Percentiles rank a stretch among this genome's conserved stretches.
These are phyloP conservation scores for Gadopsis marmoratus DNA, from an alignment of 2,797 vertebrate species.

Conservation along the genomic window DNA sequence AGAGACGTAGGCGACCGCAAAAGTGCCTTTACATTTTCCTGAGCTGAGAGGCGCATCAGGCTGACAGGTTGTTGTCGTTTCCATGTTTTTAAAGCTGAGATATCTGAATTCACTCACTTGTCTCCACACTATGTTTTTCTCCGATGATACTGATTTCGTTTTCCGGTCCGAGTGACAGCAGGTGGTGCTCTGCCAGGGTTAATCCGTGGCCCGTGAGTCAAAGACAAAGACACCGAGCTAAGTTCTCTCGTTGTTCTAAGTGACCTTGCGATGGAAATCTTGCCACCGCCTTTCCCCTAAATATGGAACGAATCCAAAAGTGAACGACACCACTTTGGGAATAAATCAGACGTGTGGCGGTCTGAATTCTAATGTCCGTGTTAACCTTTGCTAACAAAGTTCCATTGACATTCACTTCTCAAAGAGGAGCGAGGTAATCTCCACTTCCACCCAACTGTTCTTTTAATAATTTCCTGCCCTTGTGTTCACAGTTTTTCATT, in stretches of 20 bases:
- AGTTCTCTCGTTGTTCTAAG: conserved; percentile 28
- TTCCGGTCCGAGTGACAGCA: not conserved
- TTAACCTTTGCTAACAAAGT: conserved; percentile 78
- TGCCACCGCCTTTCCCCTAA: conserved; percentile 23
- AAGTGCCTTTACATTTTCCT: conserved; percentile 47
- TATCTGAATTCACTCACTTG: not conserved
- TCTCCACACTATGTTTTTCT: conserved; percentile 19
- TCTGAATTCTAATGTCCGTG: conserved; percentile 73
- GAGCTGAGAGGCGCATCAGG: conserved; percentile 41
- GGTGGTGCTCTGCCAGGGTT: not conserved
- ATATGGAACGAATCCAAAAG: conserved; percentile 69
- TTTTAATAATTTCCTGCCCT: conserved; percentile 60
- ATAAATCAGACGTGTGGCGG: conserved; percentile 62
- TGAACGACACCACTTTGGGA: conserved; percentile 60
- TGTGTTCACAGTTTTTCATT: conserved; percentile 58
- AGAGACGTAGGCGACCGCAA: conserved; percentile 36
- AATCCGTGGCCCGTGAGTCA: conserved; percentile 36
- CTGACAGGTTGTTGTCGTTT: conserved; percentile 61
- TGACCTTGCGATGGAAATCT: conserved; percentile 52
- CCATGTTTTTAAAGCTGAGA: conserved; percentile 4
- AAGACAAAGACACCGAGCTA: conserved; percentile 32
- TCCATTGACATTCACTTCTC: conserved; percentile 68
- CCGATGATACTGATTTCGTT: not conserved
- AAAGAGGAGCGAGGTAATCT: conserved; percentile 49
- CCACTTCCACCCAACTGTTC: conserved; percentile 53